These are phyloP conservation scores for Apamea epomidion DNA, from an alignment of 2,888 invertebrate genomes.

Conservation along the genomic window DNA sequence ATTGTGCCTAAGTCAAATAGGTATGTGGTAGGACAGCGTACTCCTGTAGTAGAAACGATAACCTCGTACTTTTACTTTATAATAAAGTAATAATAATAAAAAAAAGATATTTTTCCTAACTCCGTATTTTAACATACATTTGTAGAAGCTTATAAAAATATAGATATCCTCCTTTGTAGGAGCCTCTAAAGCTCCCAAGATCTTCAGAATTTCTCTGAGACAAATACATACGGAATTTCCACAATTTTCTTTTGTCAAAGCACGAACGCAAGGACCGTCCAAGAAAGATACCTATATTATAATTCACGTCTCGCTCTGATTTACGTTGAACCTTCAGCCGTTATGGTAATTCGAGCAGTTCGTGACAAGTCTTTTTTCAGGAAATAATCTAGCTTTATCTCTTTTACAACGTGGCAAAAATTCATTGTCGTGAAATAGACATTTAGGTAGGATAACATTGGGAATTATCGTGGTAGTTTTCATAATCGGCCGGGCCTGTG, in stretches of 20 bases:
- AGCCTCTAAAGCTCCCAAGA: neutral
- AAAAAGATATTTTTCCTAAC: too few species aligned
- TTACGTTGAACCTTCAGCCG: slow-evolving; percentile 21
- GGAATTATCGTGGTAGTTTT: neutral
- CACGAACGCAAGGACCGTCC: neutral
- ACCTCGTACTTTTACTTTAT: neutral
- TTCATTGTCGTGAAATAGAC: neutral
- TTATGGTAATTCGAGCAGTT: slow-evolving; percentile 22
- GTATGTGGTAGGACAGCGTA: neutral
- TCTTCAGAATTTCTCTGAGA: neutral
- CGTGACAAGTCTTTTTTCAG: neutral
- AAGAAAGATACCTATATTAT: too few species aligned
- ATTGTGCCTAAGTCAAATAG: neutral
- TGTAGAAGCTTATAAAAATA: neutral
- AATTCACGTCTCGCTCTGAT: slow-evolving; percentile 12
- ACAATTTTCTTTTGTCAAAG: neutral
- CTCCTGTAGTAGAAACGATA: neutral
- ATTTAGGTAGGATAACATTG: neutral
- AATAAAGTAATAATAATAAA: neutral
- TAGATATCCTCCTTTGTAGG: neutral
- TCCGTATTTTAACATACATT: neutral
- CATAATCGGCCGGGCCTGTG: too few species aligned
- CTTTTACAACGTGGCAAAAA: neutral
- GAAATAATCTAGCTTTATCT: neutral
- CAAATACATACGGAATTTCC: neutral